Base-by-base conservation (phyloP, 2,888 invertebrate genomes). In the Lasius fuliginosus region DNA sequence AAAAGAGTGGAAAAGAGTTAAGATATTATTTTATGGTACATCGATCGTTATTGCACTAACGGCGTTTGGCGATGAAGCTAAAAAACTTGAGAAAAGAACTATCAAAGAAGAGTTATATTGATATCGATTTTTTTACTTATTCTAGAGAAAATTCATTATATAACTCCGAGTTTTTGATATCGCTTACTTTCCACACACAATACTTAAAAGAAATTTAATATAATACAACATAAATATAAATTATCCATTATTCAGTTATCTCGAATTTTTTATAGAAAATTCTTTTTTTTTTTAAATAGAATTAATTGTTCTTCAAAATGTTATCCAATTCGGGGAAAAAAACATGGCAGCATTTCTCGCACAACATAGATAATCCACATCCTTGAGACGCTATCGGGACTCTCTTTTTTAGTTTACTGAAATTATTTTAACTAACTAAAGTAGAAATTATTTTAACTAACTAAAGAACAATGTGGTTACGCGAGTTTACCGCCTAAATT, bases 401-500 rank as follows among this genome's bases (percentile, higher is more conserved):
- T 77, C 49, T 69, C 27, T 23, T 65, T 60, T 49, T 77, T 27
- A n/a, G 18, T n/a, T 36, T 9, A 18, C 12, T 36, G 73, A 81
- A 60, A 81, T 79, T 46, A 73, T 60, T 58, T 60, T 23, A 56
- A 33, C 23, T 69, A 42, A 79, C 46, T 46, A 69, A 87, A 82
- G 71, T 40, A 36, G 58, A 79, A 60, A 79, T 79, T 46, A 71
- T 71, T 58, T 60, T 23, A 53, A 30, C 23, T 68, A 40, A 79
- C 42, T 42, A 69, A 87, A 82, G 79, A 87, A 69, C 75, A 82
- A 74, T 74, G 85, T 67, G 87, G 75, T 85, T 84, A 79, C 77
- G 82, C 68, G 81, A 85, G 82, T 89, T 71, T 87, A 75, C 84
- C 79, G 67, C 82, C 76, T 86, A 87, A 88, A 89, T 88, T 87